Evolutionary conservation across 2,888 invertebrate species (phyloP), one percentile per base, ranked within the genome.

Genomic region (Orthosia gothica): DNA sequence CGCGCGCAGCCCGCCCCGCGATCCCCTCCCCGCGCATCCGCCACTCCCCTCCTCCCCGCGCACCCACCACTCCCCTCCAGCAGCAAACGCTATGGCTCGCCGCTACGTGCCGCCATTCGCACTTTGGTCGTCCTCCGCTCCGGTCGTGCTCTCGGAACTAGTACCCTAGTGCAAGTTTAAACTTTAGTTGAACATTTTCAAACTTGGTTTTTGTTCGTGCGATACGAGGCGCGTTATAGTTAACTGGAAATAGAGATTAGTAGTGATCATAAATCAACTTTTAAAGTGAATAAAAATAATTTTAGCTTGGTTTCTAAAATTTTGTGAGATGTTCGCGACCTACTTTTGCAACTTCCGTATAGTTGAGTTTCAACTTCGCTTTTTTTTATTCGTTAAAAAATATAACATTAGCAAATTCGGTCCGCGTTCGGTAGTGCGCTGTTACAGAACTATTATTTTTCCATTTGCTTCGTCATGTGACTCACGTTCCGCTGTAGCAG

Each of bases 271-370:
- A 73, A 88, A 88, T 87, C 74, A 78, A 85, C 79, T 85, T n/a
- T 77, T 76, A 81, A 92, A 92, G 93, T 94, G 93, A 84, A 87
- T 87, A 76, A 83, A 80, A 86, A 82, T 79, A 81, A 83, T 75
- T 76, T 71, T 79, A 76, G 74, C 54, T 80, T 23, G 83, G 73
- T 75, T 85, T 74, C 87, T 84, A 82, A 82, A 88, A 84, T 85
- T 83, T 89, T 91, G 92, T 93, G 92, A 91, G 88, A 90, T 89
- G 90, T 92, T 93, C 90, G 92, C 94, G 94, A 93, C 94, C 95
- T 94, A 95, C 91, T 95, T 96, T 94, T 92, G 59, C 64, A 86
- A 88, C 87, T 96, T 96, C 95, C 95, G 96, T 93, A 94, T 92
- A 91, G 89, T 89, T 83, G 87, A 93, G 93, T 93, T 94, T 94